Conservation (phyloP, 2,888 invertebrate species). For the Syrphus vitripennis region DNA sequence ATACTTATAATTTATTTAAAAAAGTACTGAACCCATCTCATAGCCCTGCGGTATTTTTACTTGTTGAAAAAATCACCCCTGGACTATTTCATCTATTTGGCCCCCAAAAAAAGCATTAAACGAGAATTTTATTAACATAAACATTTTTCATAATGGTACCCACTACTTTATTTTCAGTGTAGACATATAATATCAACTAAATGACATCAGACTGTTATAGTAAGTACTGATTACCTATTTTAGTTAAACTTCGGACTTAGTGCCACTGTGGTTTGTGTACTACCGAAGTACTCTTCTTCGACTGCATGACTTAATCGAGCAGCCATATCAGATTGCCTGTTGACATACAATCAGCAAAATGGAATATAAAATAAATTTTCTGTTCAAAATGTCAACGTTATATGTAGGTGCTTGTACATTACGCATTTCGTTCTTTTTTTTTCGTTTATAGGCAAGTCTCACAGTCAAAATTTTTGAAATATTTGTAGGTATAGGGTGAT, state of each 20-base stretch:
- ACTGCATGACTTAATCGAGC: slow-evolving; percentile 30
- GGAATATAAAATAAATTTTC: slow-evolving; percentile 7
- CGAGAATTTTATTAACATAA: too few relatives aligned
- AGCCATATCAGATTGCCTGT: slow-evolving; percentile 44
- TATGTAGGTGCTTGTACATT: neutral
- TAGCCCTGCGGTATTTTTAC: too few relatives aligned
- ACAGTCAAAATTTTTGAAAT: neutral
- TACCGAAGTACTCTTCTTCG: neutral
- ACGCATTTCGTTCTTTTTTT: slow-evolving; percentile 9
- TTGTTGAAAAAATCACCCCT: too few relatives aligned
- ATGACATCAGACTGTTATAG: slow-evolving; percentile 48
- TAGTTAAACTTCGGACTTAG: slow-evolving; percentile 14
- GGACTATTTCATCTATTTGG: too few relatives aligned
- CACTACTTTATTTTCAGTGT: neutral
- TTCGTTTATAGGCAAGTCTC: neutral
- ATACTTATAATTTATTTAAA: too few relatives aligned
- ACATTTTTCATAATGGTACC: neutral
- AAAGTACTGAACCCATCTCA: too few relatives aligned
- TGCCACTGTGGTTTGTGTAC: slow-evolving; percentile 30
- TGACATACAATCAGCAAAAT: slow-evolving; percentile 34
- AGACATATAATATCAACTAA: slow-evolving; percentile 28
- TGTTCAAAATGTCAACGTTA: slow-evolving; percentile 32
- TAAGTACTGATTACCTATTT: neutral
- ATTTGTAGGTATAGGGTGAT: neutral
- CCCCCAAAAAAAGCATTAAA: too few relatives aligned